These are phyloP conservation scores for Acridotheres tristis DNA, from an alignment of 2,797 vertebrate species.

Conservation along the genomic window DNA sequence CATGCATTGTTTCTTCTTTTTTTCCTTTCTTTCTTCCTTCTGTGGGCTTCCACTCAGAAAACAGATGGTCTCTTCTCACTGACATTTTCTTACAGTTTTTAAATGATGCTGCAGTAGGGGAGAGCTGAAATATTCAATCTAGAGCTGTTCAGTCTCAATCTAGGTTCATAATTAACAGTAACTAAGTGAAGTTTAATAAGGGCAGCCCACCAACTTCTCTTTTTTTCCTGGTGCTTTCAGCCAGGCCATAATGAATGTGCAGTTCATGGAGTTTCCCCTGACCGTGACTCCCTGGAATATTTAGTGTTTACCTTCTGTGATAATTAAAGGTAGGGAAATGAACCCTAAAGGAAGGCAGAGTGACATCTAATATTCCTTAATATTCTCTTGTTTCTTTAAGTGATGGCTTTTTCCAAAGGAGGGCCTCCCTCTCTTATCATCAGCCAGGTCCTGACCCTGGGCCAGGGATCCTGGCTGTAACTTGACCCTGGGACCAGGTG, in stretches of 20 bases:
- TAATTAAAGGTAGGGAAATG: conserved; percentile 74
- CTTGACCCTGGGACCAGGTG: conserved; percentile 94
- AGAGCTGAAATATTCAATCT: conserved; percentile 38
- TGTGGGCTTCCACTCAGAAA: conserved; percentile 61
- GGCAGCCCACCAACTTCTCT: conserved; percentile 23
- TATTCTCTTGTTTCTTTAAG: conserved; percentile 76
- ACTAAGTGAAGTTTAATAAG: conserved; percentile 61
- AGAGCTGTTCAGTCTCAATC: conserved; percentile 30
- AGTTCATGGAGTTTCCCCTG: conserved; percentile 38
- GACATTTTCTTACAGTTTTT: conserved; percentile 73
- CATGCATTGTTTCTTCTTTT: conserved; percentile 22
- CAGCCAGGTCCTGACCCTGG: conserved; percentile 89
- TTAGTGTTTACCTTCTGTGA: conserved; percentile 70
- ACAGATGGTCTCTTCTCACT: conserved; percentile 59
- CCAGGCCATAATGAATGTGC: neutral
- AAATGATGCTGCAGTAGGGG: conserved; percentile 49
- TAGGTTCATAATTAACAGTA: conserved; percentile 59
- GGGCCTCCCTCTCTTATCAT: conserved; percentile 83
- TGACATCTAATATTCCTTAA: conserved; percentile 76
- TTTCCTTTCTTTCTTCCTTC: conserved; percentile 35
- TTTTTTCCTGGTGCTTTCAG: neutral
- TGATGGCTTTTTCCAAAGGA: conserved; percentile 77
- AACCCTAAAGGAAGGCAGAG: conserved; percentile 60
- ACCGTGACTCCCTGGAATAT: conserved; percentile 51
- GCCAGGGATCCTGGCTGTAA: conserved; percentile 87